Percentiles rank a stretch among this genome's conserved stretches.
Conservation (phyloP, 2,797 vertebrate genomes). For the Hybognathus amarus region DNA sequence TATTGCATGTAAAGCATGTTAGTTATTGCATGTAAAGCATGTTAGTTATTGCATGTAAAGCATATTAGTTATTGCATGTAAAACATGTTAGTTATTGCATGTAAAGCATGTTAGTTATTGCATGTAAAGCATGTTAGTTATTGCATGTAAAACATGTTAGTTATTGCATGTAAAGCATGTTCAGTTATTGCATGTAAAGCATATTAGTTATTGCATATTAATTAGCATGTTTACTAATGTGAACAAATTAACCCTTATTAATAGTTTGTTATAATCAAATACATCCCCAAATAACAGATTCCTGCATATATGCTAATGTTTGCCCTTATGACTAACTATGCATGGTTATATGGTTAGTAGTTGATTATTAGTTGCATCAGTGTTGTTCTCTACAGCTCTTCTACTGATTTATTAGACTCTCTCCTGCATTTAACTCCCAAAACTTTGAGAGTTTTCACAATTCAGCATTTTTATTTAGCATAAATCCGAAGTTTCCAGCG, state of each 20-base stretch:
- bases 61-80: too few relatives aligned
- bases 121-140: too few relatives aligned
- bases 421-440: neutral
- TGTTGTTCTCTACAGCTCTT: neutral
- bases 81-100: too few relatives aligned
- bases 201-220: too few relatives aligned
- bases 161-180: too few relatives aligned
- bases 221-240: too few relatives aligned
- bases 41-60: too few relatives aligned
- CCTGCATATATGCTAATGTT: neutral
- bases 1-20: too few relatives aligned
- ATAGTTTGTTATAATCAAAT: neutral
- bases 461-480: slow-evolving; percentile 1
- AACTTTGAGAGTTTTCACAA: neutral
- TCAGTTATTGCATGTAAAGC: too few relatives aligned
- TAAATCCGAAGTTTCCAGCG: neutral
- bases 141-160: too few relatives aligned
- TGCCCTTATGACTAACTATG: neutral
- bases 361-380: neutral
- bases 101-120: too few relatives aligned
- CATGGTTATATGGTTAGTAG: neutral
- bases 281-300: neutral
- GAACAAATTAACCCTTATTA: neutral
- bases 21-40: too few relatives aligned
- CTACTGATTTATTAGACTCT: neutral